These are phyloP conservation scores for Caenorhabditis macrosperma DNA, from an alignment of 2,888 invertebrate genomes.

Conservation along the genomic window DNA sequence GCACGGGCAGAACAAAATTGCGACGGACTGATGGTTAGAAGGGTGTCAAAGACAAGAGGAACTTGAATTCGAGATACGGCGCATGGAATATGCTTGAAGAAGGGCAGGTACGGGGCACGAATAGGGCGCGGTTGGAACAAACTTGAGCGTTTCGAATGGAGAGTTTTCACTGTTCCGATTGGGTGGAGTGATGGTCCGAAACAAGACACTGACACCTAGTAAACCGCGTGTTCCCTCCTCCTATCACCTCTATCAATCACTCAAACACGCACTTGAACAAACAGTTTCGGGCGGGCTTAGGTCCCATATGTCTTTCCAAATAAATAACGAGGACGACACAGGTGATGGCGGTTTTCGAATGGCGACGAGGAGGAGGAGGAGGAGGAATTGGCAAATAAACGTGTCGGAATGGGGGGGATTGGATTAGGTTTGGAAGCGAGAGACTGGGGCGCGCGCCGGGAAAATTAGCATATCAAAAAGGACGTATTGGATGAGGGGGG, in stretches of 20 bases:
- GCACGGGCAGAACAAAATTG: too few species aligned
- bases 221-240: too few species aligned
- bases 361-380: neutral
- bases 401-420: constrained; percentile 11
- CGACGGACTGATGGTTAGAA: too few species aligned
- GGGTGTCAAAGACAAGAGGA: too few species aligned
- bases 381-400: constrained; percentile 14
- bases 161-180: too few species aligned
- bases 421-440: constrained; percentile 24
- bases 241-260: neutral
- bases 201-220: too few species aligned
- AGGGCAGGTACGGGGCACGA: too few species aligned
- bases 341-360: neutral
- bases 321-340: constrained; percentile 8
- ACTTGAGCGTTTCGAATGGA: too few species aligned
- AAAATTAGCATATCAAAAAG: constrained; percentile 55
- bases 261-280: constrained; percentile 9
- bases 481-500: constrained; percentile 34
- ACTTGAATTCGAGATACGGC: too few species aligned
- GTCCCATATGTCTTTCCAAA: constrained; percentile 21
- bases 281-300: neutral
- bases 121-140: too few species aligned
- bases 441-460: neutral
- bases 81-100: too few species aligned
- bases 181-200: too few species aligned